These are phyloP conservation scores for Apis cerana DNA, from an alignment of 1,140 invertebrate species.

Conservation along the genomic window DNA sequence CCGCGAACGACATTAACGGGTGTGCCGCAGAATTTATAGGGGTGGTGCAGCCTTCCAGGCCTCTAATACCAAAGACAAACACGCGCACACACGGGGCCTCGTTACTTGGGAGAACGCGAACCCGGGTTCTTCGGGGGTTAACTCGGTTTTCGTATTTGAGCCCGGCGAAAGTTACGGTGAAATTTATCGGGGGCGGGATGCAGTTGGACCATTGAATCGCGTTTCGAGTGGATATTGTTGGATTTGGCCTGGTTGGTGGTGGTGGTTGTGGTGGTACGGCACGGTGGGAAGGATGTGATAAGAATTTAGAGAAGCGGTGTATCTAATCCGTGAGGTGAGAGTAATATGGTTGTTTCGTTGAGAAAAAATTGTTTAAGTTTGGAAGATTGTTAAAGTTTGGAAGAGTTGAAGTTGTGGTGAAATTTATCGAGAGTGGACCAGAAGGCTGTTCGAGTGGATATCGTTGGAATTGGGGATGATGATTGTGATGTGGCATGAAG, in stretches of 20 bases:
- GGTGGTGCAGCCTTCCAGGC: conserved; percentile 54
- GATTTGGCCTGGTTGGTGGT: no score
- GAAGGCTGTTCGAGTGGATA: conserved; percentile 25
- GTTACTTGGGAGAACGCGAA: conserved; percentile 37
- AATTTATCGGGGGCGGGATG: conserved; percentile 55
- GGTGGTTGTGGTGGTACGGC: no score
- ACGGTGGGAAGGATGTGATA: no score
- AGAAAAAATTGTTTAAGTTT: no score
- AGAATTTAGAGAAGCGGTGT: no score
- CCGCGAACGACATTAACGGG: conserved; percentile 76
- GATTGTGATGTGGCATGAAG: no score
- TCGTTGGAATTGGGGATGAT: not conserved
- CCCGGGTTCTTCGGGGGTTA: conserved; percentile 53
- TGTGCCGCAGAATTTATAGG: conserved; percentile 71
- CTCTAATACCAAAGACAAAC: conserved; percentile 78
- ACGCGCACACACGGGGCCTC: conserved; percentile 61
- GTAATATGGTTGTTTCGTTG: no score
- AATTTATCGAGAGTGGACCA: conserved; percentile 51
- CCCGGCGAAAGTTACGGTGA: conserved; percentile 36
- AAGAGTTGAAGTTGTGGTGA: conserved; percentile 20
- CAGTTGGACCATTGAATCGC: conserved; percentile 32
- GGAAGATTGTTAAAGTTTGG: no score
- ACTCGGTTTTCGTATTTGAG: conserved; percentile 57
- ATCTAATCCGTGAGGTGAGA: no score
- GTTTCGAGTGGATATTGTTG: conserved; percentile 29